Evolutionary conservation across 2,888 invertebrate genomes (phyloP).

Genomic region (Capitulum mitella): DNA sequence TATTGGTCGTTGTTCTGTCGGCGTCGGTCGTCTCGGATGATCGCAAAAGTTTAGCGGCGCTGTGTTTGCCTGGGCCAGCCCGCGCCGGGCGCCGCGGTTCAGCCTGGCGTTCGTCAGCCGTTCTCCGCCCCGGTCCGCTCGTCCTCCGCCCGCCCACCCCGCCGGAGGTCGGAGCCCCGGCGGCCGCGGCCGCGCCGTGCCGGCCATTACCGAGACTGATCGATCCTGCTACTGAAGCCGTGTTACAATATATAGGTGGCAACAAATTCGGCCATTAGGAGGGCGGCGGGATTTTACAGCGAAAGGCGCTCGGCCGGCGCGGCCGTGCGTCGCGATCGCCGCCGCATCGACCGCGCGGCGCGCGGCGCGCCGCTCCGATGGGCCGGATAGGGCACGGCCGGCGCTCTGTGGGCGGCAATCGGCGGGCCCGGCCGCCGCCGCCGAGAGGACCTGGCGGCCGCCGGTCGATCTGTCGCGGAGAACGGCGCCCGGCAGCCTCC

Average conservation of each 20-base stretch:
- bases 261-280: conserved; percentile 6
- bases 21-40: too few species aligned
- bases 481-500: too few species aligned
- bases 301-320: not conserved
- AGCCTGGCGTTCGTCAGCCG: too few species aligned
- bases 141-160: not conserved
- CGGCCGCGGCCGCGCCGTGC: not conserved
- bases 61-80: too few species aligned
- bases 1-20: too few species aligned
- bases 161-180: too few species aligned
- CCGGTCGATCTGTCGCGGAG: too few species aligned
- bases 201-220: not conserved
- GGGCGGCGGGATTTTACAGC: not conserved
- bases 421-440: too few species aligned
- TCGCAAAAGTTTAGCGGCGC: too few species aligned
- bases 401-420: not conserved
- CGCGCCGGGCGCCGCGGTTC: too few species aligned
- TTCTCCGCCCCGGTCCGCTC: too few species aligned
- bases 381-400: not conserved
- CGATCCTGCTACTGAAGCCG: not conserved
- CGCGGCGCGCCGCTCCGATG: not conserved
- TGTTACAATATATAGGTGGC: not conserved
- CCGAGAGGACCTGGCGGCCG: too few species aligned
- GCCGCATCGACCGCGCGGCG: not conserved
- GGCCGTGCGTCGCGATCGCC: not conserved